Conservation (phyloP, 2,888 invertebrate genomes). For the Lacanobia wlatinum region DNA sequence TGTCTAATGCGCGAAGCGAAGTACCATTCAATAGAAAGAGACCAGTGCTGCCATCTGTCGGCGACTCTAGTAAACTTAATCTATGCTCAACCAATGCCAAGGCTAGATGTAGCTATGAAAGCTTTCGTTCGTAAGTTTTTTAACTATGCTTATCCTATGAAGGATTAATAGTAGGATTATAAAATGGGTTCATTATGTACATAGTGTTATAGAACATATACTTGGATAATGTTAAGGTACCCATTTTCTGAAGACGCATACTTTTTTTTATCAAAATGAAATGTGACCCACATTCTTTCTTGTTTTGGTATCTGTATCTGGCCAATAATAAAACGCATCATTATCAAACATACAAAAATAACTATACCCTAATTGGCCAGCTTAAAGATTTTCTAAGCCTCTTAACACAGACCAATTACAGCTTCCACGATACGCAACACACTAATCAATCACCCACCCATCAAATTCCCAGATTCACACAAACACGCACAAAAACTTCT, state of each 20-base stretch:
- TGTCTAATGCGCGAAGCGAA: neutral
- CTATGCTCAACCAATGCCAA: neutral
- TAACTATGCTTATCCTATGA: neutral
- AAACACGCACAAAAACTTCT: slow-evolving; percentile 38
- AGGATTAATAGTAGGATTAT: too few species aligned
- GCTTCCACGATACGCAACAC: neutral
- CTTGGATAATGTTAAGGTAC: too few species aligned
- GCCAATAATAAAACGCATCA: slow-evolving; percentile 9
- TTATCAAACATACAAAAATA: slow-evolving; percentile 13
- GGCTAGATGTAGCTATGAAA: slow-evolving; percentile 8
- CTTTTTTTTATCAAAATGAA: too few species aligned
- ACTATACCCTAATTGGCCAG: slow-evolving; percentile 14
- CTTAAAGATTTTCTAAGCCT: neutral
- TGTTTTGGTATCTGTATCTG: neutral
- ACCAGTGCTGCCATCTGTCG: slow-evolving; percentile 51
- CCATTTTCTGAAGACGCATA: too few species aligned
- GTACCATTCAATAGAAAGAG: neutral
- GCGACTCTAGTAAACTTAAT: neutral
- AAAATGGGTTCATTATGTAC: too few species aligned
- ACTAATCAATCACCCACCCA: slow-evolving; percentile 32
- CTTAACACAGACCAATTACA: slow-evolving; percentile 29
- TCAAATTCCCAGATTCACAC: slow-evolving; percentile 40
- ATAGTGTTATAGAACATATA: too few species aligned
- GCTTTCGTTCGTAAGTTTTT: neutral
- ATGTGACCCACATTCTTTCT: neutral